A percentile compares a stretch with the other conserved stretches of the same genome.
Conservation (phyloP, 2,797 vertebrate species). For the Gastrophryne carolinensis region DNA sequence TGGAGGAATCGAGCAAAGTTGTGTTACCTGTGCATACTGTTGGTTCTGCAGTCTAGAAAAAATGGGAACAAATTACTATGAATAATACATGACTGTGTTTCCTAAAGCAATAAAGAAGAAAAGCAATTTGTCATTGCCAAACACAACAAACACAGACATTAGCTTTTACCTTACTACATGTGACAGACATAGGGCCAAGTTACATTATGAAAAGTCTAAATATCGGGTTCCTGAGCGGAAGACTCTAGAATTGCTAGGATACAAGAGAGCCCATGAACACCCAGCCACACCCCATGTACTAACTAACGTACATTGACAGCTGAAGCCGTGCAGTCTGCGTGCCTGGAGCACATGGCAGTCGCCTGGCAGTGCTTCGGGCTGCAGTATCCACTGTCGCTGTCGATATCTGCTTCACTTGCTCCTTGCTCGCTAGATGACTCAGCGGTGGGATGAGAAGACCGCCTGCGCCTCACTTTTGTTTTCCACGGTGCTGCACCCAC, state of each 20-base stretch:
- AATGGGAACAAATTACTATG: neutral
- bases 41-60: conserved; percentile 34
- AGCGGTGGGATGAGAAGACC: conserved; percentile 79
- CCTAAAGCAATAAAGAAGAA: too few species aligned
- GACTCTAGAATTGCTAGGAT: too few species aligned
- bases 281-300: too few species aligned
- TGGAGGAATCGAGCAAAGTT: too few species aligned
- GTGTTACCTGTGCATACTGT: conserved; percentile 13
- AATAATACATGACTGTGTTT: too few species aligned
- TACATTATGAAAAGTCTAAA: too few species aligned
- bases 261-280: too few species aligned
- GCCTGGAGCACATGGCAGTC: conserved; percentile 61
- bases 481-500: conserved; percentile 82
- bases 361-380: conserved; percentile 90
- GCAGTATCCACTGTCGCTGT: conserved; percentile 97
- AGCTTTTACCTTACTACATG: too few species aligned
- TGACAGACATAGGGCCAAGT: too few species aligned
- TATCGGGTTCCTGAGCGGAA: too few species aligned
- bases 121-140: too few species aligned
- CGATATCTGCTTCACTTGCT: conserved; percentile 91
- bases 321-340: conserved; percentile 59
- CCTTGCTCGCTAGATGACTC: conserved; percentile 91
- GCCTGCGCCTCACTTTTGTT: conserved; percentile 80
- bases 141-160: too few species aligned
- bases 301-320: conserved; percentile 65